Percentiles rank a stretch among this genome's conserved stretches.
phyloP scores from a whole-genome alignment of 2,113 vertebrate species.

The Dolichotis patagonum region DNA sequence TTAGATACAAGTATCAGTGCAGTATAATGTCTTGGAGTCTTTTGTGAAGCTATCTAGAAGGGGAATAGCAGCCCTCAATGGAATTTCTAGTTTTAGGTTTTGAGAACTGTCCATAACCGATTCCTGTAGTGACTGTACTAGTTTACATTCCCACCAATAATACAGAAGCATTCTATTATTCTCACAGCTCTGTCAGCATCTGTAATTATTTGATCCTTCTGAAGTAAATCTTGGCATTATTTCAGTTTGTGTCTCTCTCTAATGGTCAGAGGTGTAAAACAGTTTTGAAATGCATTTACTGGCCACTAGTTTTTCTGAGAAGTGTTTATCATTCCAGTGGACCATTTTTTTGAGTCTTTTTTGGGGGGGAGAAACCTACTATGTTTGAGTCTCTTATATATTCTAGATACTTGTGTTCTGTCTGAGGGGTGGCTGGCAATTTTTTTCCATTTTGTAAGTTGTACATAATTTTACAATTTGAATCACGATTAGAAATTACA shows the following conservation, averaged over 20 bases:
- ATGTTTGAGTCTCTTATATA: not conserved
- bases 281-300: no score
- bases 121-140: not conserved
- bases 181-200: no score
- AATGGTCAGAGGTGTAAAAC: no score
- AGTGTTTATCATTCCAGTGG: no score
- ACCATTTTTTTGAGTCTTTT: not conserved
- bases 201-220: no score
- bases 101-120: not conserved
- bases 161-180: no score
- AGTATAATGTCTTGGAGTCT: not conserved
- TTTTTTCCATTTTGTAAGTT: not conserved
- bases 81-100: not conserved
- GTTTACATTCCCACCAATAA: no score
- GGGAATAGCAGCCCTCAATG: not conserved
- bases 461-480: slow-evolving; percentile 45
- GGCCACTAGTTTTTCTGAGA: no score
- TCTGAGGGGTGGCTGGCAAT: not conserved
- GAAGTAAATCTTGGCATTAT: no score
- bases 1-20: not conserved
- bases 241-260: no score
- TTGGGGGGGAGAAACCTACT: not conserved
- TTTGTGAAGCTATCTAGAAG: not conserved
- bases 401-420: not conserved
- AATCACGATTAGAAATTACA: no score